Evolutionary conservation across 23 tunicate species (phyloP), one percentile per base, ranked within the genome.

Genomic region (Styela plicata): DNA sequence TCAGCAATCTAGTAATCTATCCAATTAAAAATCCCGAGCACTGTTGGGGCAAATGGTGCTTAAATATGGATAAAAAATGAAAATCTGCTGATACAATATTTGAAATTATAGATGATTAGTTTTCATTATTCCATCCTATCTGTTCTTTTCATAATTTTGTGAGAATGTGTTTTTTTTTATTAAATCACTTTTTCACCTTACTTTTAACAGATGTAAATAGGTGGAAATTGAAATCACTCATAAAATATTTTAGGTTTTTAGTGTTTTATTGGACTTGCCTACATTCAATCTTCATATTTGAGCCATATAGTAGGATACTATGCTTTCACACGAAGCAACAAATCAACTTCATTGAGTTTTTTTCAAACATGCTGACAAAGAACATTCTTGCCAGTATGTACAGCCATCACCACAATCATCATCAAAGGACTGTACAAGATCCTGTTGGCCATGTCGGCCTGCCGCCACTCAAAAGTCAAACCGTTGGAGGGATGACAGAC

Each of bases 361-460:
- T 36, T 76, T n/a, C 22, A 65, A 90, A n/a, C 64, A 93, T 93
- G 98, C 89, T 93, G 85, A 93, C 98, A 31, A 93, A 93, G 74
- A 93, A 93, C 63, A 52, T 93, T 20, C 65, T 93, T 31, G 80
- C 86, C 73, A 79, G 88, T 74, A 93, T 89, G 93, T 88, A 88
- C 63, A 79, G 92, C 29, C 97, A 79, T 61, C 85, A 86, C 30
- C 83, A 80, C 80, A 88, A 52, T 34, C 85, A 82, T 36, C 89
- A 85, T 80, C 31, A 63, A 33, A 81, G 87, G 36, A 88, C 85
- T n/a, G 74, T 85, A 61, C 74, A 82, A 24, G 93, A 86, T 19
- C 73, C 89, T 2, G 61, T 82, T 20, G 29, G 37, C 80, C 97
- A 87, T 69, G 98, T 93, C 19, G 90, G 88, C 5, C 87, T 93